Base-by-base conservation (phyloP, 2,797 vertebrate species). In the Rhinoraja longicauda region DNA sequence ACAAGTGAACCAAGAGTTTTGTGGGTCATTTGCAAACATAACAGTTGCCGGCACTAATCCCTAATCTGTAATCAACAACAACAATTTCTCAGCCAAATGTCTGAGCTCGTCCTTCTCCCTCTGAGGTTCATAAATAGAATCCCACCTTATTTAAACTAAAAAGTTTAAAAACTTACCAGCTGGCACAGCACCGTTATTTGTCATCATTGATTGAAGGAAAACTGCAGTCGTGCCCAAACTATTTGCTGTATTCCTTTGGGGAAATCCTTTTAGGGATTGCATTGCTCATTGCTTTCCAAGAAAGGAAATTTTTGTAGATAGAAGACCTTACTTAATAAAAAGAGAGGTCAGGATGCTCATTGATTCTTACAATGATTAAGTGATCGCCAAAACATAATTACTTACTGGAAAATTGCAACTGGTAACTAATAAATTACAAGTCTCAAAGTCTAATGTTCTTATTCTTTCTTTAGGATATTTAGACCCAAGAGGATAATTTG, bases 181-280 rank as follows among this genome's bases (percentile, higher is more conserved):
- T 75, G 26, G 36, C 70, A 92, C 39, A 75, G 13, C 26, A 17
- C 12, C 91, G 67, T 45, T 29, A 91, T 26, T 45, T 29, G 12
- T 15, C 36, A 75, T 92, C 4, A 75, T 53, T 75, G 45, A 57
- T 73, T 53, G 13, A 67, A 75, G 90, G 24, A 17, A 92, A 53
- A 75, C 21, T 6, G 73, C 8, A 0, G 39, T 75, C 73, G 53
- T 75, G 4, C 39, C 39, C 70, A 92, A 75, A 92, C 36, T 53
- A 53, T 75, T 75, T 75, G 90, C 67, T 73, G 39, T 17, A 73
- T 73, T 92, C 15, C 24, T 73, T 72, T n/a, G 24, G 13, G 24
- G 13, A 92, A 92, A 92, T 53, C 24, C 90, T 57, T 92, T 75
- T 92, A 92, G 45, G 39, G 90, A 92, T 4, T 4, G 26, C 13